Evolutionary conservation across 2,113 vertebrate genomes (phyloP).

Genomic region (Pelvicachromis taeniatus): DNA sequence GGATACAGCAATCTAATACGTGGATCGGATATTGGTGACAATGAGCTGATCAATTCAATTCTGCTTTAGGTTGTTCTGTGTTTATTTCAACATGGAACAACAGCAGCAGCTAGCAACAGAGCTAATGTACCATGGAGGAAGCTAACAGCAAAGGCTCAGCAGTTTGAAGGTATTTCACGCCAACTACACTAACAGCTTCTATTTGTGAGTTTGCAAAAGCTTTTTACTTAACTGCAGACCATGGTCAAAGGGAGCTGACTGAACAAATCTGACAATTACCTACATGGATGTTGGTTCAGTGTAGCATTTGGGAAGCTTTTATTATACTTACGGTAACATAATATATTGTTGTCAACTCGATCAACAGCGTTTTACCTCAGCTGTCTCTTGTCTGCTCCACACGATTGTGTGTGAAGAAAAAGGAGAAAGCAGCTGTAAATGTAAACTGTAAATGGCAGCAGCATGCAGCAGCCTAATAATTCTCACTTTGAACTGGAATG

Average conservation of each 20-base stretch:
- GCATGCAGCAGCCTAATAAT: not conserved
- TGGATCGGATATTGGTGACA: not conserved
- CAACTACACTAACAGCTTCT: not conserved
- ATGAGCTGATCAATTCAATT: not conserved
- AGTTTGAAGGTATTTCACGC: not conserved
- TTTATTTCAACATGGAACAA: not conserved
- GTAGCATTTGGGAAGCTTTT: not conserved
- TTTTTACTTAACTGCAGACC: not conserved
- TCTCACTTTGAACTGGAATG: not conserved
- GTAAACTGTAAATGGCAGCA: not conserved
- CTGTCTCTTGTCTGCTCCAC: not conserved
- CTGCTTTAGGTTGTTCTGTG: not conserved
- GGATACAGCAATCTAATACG: not conserved
- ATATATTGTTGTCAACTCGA: not conserved
- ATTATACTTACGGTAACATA: not conserved
- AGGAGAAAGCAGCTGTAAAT: not conserved
- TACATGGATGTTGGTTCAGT: not conserved
- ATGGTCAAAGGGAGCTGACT: not conserved
- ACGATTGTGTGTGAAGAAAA: not conserved
- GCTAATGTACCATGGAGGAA: not conserved
- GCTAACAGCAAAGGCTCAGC: not conserved
- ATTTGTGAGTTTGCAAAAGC: not conserved
- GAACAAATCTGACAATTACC: not conserved
- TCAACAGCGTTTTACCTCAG: not conserved
- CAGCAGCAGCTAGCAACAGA: not conserved